Evolutionary conservation across 2,888 invertebrate genomes (phyloP), one percentile per base, ranked within the genome.

Genomic region (Meteorus cinctellus): DNA sequence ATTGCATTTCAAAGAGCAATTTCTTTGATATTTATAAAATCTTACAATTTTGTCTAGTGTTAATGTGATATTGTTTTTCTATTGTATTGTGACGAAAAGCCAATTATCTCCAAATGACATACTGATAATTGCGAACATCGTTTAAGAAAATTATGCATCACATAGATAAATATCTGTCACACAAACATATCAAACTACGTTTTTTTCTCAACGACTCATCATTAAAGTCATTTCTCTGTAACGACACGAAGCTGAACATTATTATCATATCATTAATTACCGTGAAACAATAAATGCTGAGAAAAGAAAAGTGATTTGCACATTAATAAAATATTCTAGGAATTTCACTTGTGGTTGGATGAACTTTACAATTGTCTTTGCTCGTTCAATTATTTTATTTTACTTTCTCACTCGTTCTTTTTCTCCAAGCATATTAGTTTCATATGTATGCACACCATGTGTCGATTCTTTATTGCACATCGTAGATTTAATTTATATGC

Each of bases 401-500:
- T 36, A 36, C 31, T 34, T n/a, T 34, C 19, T 66, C 19, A 41
- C 19, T 41, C 14, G 4, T 41, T 41, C 8, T 66, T 66, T 45
- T 19, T 27, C 2, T 19, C 41, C 19, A 41, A 10, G 8, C 27
- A 16, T 29, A 29, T n/a, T 14, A 29, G 12, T 51, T 8, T 6
- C 55, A 55, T 31, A 31, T 59, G 31, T 31, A 19, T 41, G 41
- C 36, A 16, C 36, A 65, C 31, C 6, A 36, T 10, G 41, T 41
- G 41, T 41, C 62, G 31, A 62, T 62, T 12, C 29, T 62, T 62
- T 36, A 36, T 41, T 65, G 16, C 24, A 65, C 19, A 65, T 65
- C 24, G 34, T 34, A 41, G 24, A 10, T 36, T 65, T 34, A 65
- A 65, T 36, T 65, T 65, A 65, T 65, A 36, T 19, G 34, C 24